Percentiles rank a stretch among this genome's conserved stretches.
These are phyloP conservation scores for Macrotus californicus DNA, from an alignment of 2,113 vertebrate genomes.

Conservation along the genomic window DNA sequence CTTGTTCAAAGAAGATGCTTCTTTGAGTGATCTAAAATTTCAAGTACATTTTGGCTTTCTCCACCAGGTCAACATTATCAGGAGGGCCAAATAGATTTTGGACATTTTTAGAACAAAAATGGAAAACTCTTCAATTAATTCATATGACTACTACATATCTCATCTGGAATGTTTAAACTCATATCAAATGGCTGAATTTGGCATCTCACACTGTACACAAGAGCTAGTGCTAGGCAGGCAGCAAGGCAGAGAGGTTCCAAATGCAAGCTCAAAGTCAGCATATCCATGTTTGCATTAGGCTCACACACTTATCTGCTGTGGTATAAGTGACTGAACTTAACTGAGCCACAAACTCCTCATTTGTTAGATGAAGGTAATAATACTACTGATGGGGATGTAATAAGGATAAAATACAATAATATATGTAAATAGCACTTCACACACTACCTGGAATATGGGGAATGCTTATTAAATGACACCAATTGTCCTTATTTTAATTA, in stretches of 20 bases:
- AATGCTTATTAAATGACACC: neutral
- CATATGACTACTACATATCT: neutral
- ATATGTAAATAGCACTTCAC: neutral
- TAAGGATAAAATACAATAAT: neutral
- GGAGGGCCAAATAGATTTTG: neutral
- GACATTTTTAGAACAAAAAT: neutral
- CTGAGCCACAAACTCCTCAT: neutral
- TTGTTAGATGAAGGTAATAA: neutral
- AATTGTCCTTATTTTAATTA: neutral
- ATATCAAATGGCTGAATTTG: neutral
- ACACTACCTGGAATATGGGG: neutral
- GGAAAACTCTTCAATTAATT: neutral
- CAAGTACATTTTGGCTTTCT: neutral
- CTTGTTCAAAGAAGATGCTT: neutral
- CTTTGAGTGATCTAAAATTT: neutral
- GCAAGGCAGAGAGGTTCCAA: neutral
- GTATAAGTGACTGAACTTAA: neutral
- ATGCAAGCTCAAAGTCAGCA: neutral
- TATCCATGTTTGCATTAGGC: neutral
- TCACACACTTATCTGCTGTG: neutral
- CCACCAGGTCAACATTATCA: neutral
- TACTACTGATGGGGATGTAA: neutral
- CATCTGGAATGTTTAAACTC: neutral
- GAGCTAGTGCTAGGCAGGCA: no score
- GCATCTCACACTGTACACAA: neutral